Conservation (phyloP, 2,797 vertebrate genomes). For the Anabacerthia variegaticeps region DNA sequence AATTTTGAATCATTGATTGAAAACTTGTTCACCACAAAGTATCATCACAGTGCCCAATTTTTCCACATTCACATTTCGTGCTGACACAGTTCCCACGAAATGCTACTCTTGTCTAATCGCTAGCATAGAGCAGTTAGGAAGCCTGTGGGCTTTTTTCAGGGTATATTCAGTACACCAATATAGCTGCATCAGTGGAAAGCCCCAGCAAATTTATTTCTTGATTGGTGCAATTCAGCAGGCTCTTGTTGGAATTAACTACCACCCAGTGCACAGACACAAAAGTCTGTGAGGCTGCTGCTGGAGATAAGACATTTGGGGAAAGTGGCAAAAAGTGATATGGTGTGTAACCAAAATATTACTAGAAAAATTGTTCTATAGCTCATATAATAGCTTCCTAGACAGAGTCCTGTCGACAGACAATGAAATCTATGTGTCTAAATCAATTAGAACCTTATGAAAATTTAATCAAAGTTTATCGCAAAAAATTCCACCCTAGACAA, state of each 20-base stretch:
- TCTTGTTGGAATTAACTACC: not conserved
- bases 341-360: not conserved
- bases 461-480: constrained; percentile 26
- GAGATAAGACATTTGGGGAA: not conserved
- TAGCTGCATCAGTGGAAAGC: not conserved
- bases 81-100: constrained; percentile 45
- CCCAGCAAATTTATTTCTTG: not conserved
- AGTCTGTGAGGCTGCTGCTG: not conserved
- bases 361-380: not conserved
- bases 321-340: not conserved
- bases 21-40: constrained; percentile 40
- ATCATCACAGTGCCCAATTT: constrained; percentile 18
- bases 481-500: constrained; percentile 18
- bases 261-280: not conserved
- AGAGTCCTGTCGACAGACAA: not conserved
- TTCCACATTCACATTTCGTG: constrained; percentile 34
- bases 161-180: not conserved
- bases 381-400: not conserved
- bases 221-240: not conserved
- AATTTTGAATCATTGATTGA: constrained; percentile 50
- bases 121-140: not conserved
- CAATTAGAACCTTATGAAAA: not conserved
- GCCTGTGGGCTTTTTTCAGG: not conserved
- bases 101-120: constrained; percentile 48
- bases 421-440: not conserved